Conservation (phyloP, 1,140 invertebrate species). For the Neodiprion pinetum region DNA sequence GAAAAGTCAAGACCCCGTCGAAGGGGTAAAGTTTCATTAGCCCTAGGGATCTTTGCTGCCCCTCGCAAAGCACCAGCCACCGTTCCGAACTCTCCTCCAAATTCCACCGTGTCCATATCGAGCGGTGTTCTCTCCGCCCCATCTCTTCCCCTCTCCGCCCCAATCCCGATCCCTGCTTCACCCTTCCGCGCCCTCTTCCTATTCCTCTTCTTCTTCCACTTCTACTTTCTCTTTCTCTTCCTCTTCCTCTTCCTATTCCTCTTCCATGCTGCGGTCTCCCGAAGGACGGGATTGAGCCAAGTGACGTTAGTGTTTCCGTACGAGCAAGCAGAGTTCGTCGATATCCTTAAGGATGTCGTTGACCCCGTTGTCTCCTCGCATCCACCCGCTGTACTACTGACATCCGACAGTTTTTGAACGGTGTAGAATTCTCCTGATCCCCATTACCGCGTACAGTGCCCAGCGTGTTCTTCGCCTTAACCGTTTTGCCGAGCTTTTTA, state of each 20-base stretch:
- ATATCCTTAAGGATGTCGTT: constrained; percentile 56
- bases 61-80: background rate
- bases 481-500: background rate
- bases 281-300: constrained; percentile 40
- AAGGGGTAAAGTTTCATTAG: constrained; percentile 8
- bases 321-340: constrained; percentile 44
- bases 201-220: background rate
- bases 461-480: background rate
- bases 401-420: background rate
- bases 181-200: background rate
- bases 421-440: background rate
- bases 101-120: background rate
- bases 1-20: constrained; percentile 10
- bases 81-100: background rate
- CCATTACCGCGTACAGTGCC: background rate
- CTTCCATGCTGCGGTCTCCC: background rate
- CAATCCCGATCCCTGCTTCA: background rate
- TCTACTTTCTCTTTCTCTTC: background rate
- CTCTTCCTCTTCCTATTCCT: background rate
- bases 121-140: background rate
- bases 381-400: background rate
- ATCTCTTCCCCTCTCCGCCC: background rate
- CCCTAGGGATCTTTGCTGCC: background rate
- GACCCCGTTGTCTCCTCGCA: constrained; percentile 47
- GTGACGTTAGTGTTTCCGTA: constrained; percentile 45